A percentile compares a stretch with the other conserved stretches of the same genome.
Conservation (phyloP, 2,113 vertebrate genomes). For the Neopipo cinnamomea region DNA sequence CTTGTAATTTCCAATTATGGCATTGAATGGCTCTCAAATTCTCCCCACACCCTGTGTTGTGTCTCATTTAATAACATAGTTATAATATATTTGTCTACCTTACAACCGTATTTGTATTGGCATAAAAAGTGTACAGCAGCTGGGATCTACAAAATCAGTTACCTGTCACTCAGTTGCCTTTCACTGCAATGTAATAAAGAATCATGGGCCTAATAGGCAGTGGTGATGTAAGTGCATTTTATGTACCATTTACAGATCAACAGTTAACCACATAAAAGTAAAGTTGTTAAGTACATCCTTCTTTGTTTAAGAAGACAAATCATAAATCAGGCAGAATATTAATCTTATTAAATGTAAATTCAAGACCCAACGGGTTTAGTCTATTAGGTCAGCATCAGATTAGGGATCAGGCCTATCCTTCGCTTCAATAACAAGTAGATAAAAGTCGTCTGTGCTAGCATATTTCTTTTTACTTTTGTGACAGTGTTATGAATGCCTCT, state of each 20-base stretch:
- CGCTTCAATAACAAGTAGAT: not conserved
- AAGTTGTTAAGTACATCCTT: conserved; percentile 60
- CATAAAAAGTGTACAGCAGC: conserved; percentile 25
- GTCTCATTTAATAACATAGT: conserved; percentile 34
- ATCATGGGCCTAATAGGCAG: conserved; percentile 64
- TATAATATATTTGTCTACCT: conserved; percentile 58
- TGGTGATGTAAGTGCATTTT: conserved; percentile 65
- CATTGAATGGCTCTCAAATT: not conserved
- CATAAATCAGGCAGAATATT: conserved; percentile 53
- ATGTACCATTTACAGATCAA: conserved; percentile 63
- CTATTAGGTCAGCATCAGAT: conserved; percentile 1
- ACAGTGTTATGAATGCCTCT: not conserved
- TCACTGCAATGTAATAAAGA: conserved; percentile 66
- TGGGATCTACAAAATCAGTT: conserved; percentile 62
- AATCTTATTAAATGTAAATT: conserved; percentile 61
- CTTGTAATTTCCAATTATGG: not conserved
- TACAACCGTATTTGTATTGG: conserved; percentile 59
- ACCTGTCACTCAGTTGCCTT: conserved; percentile 63
- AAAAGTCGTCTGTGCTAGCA: not conserved
- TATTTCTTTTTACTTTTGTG: not conserved
- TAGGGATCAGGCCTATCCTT: not conserved
- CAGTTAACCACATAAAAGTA: conserved; percentile 67
- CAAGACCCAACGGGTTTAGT: conserved; percentile 11
- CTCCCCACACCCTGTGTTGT: not conserved
- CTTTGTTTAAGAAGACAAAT: conserved; percentile 54